These are phyloP conservation scores for Limenitis arthemis DNA, from an alignment of 2,888 invertebrate species.

Conservation along the genomic window DNA sequence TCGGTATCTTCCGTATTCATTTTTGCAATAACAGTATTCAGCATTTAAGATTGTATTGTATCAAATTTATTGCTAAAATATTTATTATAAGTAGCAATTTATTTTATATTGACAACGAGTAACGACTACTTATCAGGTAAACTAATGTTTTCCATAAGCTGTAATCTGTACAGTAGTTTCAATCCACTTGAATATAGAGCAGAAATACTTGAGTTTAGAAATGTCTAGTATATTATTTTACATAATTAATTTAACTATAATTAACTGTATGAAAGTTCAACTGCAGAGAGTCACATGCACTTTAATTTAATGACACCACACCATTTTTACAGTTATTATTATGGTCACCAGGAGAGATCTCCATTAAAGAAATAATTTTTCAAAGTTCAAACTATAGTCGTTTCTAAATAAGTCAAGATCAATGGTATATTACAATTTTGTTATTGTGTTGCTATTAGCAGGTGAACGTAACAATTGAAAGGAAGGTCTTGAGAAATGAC, in stretches of 20 bases:
- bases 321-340: too few relatives aligned
- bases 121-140: constrained; percentile 10
- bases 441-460: constrained; percentile 13
- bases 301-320: too few relatives aligned
- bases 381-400: too few relatives aligned
- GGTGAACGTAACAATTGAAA: constrained; percentile 16
- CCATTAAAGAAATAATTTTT: too few relatives aligned
- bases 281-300: too few relatives aligned
- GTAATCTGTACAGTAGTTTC: constrained; percentile 11
- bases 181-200: constrained; percentile 2
- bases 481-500: constrained; percentile 19
- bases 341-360: too few relatives aligned
- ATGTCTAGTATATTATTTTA: neutral
- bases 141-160: constrained; percentile 18
- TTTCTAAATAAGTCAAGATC: too few relatives aligned
- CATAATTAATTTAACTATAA: neutral
- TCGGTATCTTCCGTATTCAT: constrained; percentile 6
- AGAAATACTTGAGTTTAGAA: neutral
- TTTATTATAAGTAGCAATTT: constrained; percentile 10
- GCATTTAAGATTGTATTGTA: neutral
- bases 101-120: constrained; percentile 11
- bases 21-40: constrained; percentile 1
- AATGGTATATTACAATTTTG: constrained; percentile 14
- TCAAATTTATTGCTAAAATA: constrained; percentile 11
- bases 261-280: too few relatives aligned